Evolutionary conservation across 2,797 vertebrate genomes (phyloP).

Genomic region (Fringilla coelebs): DNA sequence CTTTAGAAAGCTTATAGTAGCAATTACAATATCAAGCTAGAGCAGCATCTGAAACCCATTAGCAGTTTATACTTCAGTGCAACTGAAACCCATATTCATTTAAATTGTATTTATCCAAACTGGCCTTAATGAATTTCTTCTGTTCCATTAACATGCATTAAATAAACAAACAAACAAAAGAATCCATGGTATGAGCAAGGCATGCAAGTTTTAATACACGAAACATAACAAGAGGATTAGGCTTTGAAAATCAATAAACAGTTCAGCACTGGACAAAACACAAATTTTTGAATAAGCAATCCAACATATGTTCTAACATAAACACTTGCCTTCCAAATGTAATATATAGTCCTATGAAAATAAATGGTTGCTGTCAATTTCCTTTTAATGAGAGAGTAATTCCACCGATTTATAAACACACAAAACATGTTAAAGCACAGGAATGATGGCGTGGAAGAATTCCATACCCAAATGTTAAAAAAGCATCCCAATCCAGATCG

Average conservation of each 20-base stretch:
- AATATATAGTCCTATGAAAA: constrained; percentile 69
- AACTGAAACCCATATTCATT: constrained; percentile 38
- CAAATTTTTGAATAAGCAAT: constrained; percentile 58
- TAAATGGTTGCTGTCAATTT: constrained; percentile 71
- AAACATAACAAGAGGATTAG: constrained; percentile 69
- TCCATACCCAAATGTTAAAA: neutral
- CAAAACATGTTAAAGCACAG: constrained; percentile 13
- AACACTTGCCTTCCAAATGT: constrained; percentile 69
- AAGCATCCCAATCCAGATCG: neutral
- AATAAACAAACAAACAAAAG: constrained; percentile 63
- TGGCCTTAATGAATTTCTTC: constrained; percentile 65
- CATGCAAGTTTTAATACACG: constrained; percentile 70
- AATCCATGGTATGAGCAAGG: constrained; percentile 49
- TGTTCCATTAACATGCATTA: constrained; percentile 73
- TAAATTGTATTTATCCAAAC: constrained; percentile 48
- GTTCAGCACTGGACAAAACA: constrained; percentile 61
- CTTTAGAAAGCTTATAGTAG: constrained; percentile 11
- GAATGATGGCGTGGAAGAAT: neutral
- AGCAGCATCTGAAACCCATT: constrained; percentile 72
- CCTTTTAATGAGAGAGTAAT: constrained; percentile 58
- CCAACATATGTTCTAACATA: constrained; percentile 67
- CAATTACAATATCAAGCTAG: constrained; percentile 26
- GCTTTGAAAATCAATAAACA: constrained; percentile 63
- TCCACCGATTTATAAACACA: constrained; percentile 43
- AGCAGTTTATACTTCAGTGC: constrained; percentile 68